Percentiles rank a stretch among this genome's conserved stretches.
These are phyloP conservation scores for Polydrusus pterygomalis DNA, from an alignment of 2,888 invertebrate genomes.

Conservation along the genomic window DNA sequence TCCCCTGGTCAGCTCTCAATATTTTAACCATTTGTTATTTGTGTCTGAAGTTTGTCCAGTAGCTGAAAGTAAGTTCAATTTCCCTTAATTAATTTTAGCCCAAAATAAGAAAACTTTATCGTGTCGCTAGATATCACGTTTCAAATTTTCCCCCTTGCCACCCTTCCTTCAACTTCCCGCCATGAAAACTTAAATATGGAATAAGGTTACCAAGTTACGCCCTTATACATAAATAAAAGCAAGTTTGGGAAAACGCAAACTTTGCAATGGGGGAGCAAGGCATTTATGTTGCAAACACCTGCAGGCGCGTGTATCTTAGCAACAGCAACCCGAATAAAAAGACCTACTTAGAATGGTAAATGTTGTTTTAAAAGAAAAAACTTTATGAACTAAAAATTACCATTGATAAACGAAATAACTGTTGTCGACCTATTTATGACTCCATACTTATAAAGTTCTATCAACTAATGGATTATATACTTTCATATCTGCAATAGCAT, in stretches of 20 bases:
- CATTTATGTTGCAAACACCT: constrained; percentile 37
- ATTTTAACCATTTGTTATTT: too few relatives aligned
- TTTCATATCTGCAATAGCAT: constrained; percentile 23
- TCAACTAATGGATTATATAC: constrained; percentile 14
- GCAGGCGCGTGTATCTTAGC: constrained; percentile 34
- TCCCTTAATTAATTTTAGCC: too few relatives aligned
- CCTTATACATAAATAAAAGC: constrained; percentile 44
- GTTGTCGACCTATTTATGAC: not conserved
- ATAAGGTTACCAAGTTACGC: constrained; percentile 38
- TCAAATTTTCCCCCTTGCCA: constrained; percentile 15
- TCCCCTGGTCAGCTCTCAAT: too few relatives aligned
- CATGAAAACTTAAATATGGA: constrained; percentile 35
- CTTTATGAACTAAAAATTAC: not conserved
- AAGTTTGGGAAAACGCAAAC: constrained; percentile 34
- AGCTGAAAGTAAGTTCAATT: too few relatives aligned
- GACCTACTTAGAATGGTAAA: constrained; percentile 9
- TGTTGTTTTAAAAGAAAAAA: not conserved
- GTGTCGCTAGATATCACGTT: constrained; percentile 10
- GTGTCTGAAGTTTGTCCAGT: too few relatives aligned
- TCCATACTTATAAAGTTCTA: not conserved
- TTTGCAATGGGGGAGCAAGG: constrained; percentile 27
- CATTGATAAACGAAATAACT: not conserved
- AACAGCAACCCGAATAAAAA: constrained; percentile 23
- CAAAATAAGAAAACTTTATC: too few relatives aligned
- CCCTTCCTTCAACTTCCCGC: constrained; percentile 3